Conservation (phyloP, 2,797 vertebrate species). For the Sebastes variabilis region DNA sequence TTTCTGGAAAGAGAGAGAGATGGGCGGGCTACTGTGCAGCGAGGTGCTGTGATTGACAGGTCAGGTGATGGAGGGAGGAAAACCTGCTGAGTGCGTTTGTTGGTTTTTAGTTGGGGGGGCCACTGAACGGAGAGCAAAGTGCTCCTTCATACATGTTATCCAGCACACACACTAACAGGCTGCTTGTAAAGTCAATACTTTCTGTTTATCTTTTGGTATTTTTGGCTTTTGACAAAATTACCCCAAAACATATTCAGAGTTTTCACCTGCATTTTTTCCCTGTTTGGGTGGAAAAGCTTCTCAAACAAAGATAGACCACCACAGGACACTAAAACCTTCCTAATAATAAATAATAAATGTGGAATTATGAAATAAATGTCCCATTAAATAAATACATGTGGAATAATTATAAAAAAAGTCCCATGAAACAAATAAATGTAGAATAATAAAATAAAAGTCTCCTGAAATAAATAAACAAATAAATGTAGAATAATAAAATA, state of each 20-base stretch:
- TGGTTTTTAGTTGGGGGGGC: neutral
- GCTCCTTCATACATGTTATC: neutral
- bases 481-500: too few species aligned
- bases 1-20: conserved; percentile 87
- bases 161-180: neutral
- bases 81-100: neutral
- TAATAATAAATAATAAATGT: too few species aligned
- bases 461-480: too few species aligned
- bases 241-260: too few species aligned
- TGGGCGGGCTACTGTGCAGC: conserved; percentile 69
- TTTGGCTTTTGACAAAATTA: neutral
- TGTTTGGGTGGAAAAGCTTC: neutral
- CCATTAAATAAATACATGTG: too few species aligned
- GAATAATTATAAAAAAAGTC: too few species aligned
- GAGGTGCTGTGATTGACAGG: conserved; percentile 38
- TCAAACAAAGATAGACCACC: neutral
- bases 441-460: too few species aligned
- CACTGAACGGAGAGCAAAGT: neutral
- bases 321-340: neutral
- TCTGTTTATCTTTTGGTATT: neutral
- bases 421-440: too few species aligned
- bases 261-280: too few species aligned
- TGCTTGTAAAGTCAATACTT: neutral
- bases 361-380: too few species aligned
- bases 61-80: conserved; percentile 25